Evolutionary conservation across 2,888 invertebrate genomes (phyloP).

Genomic region (Tachystola acroxantha): DNA sequence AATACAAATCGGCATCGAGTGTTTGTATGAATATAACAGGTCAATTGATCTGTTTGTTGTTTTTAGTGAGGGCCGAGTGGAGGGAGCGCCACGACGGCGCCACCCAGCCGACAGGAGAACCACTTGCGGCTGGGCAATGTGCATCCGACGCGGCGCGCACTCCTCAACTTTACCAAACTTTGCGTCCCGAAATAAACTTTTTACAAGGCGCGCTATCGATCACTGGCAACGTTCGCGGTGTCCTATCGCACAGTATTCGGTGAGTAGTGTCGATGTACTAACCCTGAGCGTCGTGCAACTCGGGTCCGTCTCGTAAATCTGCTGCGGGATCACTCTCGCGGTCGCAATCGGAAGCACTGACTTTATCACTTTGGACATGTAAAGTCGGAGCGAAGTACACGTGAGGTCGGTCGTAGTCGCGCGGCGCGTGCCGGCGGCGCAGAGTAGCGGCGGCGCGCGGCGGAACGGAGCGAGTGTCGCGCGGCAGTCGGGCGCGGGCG

Average conservation of each 20-base stretch:
- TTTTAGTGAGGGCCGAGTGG: slow-evolving; percentile 61
- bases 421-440: slow-evolving; percentile 18
- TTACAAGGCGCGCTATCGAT: slow-evolving; percentile 47
- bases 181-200: slow-evolving; percentile 68
- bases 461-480: slow-evolving; percentile 46
- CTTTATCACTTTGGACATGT: slow-evolving; percentile 74
- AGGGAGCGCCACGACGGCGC: slow-evolving; percentile 67
- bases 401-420: slow-evolving; percentile 40
- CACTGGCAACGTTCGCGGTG: slow-evolving; percentile 36
- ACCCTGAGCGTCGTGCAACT: slow-evolving; percentile 71
- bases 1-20: slow-evolving; percentile 39
- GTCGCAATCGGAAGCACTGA: slow-evolving; percentile 72
- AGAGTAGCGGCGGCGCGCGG: slow-evolving; percentile 21
- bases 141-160: slow-evolving; percentile 64
- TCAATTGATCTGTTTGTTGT: slow-evolving; percentile 75
- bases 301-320: slow-evolving; percentile 64
- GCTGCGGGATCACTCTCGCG: slow-evolving; percentile 72
- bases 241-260: slow-evolving; percentile 29
- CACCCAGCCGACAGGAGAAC: slow-evolving; percentile 59
- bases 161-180: slow-evolving; percentile 67
- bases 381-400: slow-evolving; percentile 52
- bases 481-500: slow-evolving; percentile 23
- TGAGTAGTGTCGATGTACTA: slow-evolving; percentile 47
- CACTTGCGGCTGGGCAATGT: slow-evolving; percentile 66
- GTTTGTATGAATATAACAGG: slow-evolving; percentile 54